Base-by-base conservation (phyloP, 2,797 vertebrate genomes). In the Pseudochaenichthys georgianus region DNA sequence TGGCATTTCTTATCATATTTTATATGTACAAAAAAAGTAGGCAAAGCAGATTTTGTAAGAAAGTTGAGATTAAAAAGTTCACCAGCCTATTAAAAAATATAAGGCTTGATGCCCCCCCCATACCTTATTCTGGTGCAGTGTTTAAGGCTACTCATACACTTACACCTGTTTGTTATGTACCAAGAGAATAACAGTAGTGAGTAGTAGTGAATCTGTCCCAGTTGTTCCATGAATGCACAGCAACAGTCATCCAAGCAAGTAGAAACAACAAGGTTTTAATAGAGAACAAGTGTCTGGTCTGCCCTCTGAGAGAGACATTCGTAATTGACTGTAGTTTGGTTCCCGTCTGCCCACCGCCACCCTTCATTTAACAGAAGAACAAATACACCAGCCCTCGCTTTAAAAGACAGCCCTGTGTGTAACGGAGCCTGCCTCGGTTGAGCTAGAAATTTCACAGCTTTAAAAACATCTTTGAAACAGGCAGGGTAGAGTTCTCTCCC, bases 381-480 rank as follows among this genome's bases (percentile, higher is more conserved):
- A 91, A 87, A 92, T 88, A 90, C 77, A 84, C 70, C 65, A 77
- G 62, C 67, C 74, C 87, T 53, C 12, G 41, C 80, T 84, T 80
- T 77, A 78, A 92, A 86, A 87, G 84, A 84, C 87, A 75, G 83
- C 74, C 53, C 86, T 84, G 84, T 88, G 85, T 92, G 92, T 86
- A 93, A 92, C 83, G 5, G 10, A 88, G 85, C 82, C 85, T 60
- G 84, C 78, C 51, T 76, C 70, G 81, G 89, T 75, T 58, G 82
- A 75, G 87, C 77, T 16, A 86, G 82, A 93, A 91, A 94, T 93
- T 89, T 93, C 89, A 93, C 93, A 93, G 92, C 89, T 93, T 93
- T 94, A 90, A 92, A 95, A 94, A 93, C 92, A 93, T 92, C 88
- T 93, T 92, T 93, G 91, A 94, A 95, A 94, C 88, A 93, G 90